Conservation (phyloP, 2,888 invertebrate genomes). For the Drosophila neoperkinsi region DNA sequence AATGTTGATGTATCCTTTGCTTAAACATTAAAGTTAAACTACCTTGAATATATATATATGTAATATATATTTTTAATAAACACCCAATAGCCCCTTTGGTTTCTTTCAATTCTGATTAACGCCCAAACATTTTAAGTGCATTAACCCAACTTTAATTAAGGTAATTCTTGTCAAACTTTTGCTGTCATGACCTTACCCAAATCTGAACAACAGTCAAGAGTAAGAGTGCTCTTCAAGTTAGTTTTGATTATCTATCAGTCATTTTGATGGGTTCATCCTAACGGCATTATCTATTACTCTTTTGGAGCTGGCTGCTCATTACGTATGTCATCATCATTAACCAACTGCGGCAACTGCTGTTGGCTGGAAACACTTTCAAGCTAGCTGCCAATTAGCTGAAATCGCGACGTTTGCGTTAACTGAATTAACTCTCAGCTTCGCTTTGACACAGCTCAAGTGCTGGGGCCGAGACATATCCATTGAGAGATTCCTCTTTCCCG, state of each 20-base stretch:
- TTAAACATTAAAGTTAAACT: neutral
- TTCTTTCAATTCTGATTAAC: neutral
- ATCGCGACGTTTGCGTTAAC: slow-evolving; percentile 41
- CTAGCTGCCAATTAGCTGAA: slow-evolving; percentile 67
- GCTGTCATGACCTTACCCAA: neutral
- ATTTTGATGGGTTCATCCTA: slow-evolving; percentile 32
- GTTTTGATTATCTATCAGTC: slow-evolving; percentile 27
- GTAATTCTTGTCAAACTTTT: neutral
- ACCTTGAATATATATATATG: neutral
- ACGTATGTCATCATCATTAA: slow-evolving; percentile 60
- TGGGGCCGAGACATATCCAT: slow-evolving; percentile 11
- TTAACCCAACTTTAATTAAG: neutral
- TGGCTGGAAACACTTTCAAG: slow-evolving; percentile 46
- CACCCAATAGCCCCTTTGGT: fast-evolving
- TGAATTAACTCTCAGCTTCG: slow-evolving; percentile 43
- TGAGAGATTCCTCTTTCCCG: slow-evolving; percentile 9
- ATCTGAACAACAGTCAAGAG: neutral
- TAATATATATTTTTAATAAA: neutral
- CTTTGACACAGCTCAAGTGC: slow-evolving; percentile 23
- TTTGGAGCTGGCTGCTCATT: slow-evolving; percentile 43
- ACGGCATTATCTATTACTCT: slow-evolving; percentile 45
- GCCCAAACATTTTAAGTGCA: neutral
- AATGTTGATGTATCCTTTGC: neutral
- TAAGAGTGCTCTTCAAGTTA: neutral
- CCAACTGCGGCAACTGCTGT: slow-evolving; percentile 25